Evolutionary conservation across 2,888 invertebrate genomes (phyloP).

Genomic region (Sylvicola fuscatus): DNA sequence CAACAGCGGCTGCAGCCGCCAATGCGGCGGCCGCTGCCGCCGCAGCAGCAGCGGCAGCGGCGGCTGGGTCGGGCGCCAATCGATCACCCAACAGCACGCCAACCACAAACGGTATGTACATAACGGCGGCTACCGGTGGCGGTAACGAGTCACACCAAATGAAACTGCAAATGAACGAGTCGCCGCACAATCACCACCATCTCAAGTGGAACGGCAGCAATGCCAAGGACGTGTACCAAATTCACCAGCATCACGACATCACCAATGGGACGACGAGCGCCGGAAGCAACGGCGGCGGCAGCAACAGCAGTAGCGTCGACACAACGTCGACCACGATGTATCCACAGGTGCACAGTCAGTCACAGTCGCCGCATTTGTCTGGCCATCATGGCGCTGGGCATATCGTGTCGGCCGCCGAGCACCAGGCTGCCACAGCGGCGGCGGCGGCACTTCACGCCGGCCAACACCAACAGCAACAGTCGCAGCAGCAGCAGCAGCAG

Average conservation of each 20-base stretch:
- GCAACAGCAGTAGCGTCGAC: slow-evolving; percentile 4
- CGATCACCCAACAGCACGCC: slow-evolving; percentile 22
- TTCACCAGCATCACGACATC: slow-evolving; percentile 7
- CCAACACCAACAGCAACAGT: slow-evolving; percentile 18
- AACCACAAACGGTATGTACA: slow-evolving; percentile 19
- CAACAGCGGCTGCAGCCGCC: slow-evolving; percentile 8
- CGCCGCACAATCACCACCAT: slow-evolving; percentile 5
- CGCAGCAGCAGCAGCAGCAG: slow-evolving; percentile 12
- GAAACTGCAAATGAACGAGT: slow-evolving; percentile 6
- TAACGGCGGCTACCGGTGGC: neutral
- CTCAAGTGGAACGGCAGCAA: slow-evolving; percentile 11
- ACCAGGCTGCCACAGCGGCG: too few relatives aligned
- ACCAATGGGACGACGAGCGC: neutral
- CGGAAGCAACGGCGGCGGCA: too few relatives aligned
- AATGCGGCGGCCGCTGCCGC: slow-evolving; percentile 6
- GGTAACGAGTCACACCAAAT: slow-evolving; percentile 3
- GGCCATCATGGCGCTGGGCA: neutral
- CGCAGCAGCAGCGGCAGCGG: slow-evolving; percentile 5
- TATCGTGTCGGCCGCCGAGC: too few relatives aligned
- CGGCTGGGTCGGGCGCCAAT: slow-evolving; percentile 12
- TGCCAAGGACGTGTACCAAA: slow-evolving; percentile 8
- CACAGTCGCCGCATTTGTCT: slow-evolving; percentile 2
- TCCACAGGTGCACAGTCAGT: slow-evolving; percentile 3
- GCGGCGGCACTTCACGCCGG: slow-evolving; percentile 5
- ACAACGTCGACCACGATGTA: slow-evolving; percentile 6